Percentiles rank a stretch among this genome's conserved stretches.
Conservation (phyloP, 2,797 vertebrate species). For the Cryptoprocta ferox region DNA sequence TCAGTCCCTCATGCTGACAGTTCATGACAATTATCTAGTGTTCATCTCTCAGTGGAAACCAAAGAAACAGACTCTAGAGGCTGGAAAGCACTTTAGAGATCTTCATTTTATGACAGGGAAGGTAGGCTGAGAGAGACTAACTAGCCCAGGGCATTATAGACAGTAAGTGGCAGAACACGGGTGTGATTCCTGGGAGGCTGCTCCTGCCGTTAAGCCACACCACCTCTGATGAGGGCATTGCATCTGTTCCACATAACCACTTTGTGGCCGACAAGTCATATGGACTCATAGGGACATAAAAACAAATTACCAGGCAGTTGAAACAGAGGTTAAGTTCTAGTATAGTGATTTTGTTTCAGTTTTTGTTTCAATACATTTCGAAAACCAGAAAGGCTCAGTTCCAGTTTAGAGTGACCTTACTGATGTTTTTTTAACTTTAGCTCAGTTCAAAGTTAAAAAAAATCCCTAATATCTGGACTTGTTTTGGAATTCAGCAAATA, state of each 20-base stretch:
- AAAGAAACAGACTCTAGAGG: neutral
- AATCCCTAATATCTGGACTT: neutral
- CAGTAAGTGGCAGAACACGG: neutral
- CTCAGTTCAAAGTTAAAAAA: slow-evolving; percentile 16
- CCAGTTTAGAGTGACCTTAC: neutral
- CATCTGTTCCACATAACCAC: neutral
- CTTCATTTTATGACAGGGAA: neutral
- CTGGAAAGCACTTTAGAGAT: slow-evolving; percentile 8
- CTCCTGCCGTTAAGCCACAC: neutral
- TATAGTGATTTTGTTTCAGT: neutral
- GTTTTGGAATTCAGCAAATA: slow-evolving; percentile 40
- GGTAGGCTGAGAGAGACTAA: neutral
- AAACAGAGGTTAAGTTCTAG: slow-evolving; percentile 20
- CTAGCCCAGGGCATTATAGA: neutral
- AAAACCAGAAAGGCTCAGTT: neutral
- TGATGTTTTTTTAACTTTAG: neutral
- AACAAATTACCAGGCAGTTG: neutral
- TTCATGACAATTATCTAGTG: neutral
- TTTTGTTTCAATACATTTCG: slow-evolving; percentile 18
- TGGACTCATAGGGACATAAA: neutral
- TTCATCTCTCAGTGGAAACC: slow-evolving; percentile 4
- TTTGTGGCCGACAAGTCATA: neutral
- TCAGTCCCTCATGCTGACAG: neutral
- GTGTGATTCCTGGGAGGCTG: neutral
- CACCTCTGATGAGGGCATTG: neutral